Conservation (phyloP, 2,888 invertebrate species). For the Pterostichus niger region DNA sequence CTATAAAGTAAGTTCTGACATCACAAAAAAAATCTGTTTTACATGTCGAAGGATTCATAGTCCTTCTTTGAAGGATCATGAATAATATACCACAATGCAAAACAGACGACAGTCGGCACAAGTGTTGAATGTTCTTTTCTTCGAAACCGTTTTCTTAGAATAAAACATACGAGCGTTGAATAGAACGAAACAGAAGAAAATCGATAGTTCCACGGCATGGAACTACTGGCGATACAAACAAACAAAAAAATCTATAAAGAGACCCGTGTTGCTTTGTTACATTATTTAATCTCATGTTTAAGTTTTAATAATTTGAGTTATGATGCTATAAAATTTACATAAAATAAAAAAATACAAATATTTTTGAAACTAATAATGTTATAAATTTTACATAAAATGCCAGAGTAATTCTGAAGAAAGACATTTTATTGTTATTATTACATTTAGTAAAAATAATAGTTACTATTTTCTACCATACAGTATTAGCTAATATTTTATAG, state of each 20-base stretch:
- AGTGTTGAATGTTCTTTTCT: constrained; percentile 26
- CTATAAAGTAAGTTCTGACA: neutral
- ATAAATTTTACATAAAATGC: too few species aligned
- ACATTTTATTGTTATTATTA: too few species aligned
- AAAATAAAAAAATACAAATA: neutral
- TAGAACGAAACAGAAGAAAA: neutral
- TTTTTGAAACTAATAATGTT: too few species aligned
- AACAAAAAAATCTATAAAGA: constrained; percentile 15
- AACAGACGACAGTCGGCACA: constrained; percentile 15
- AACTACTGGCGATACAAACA: constrained; percentile 7
- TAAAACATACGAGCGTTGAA: constrained; percentile 6
- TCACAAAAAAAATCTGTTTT: constrained; percentile 23
- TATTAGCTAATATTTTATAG: too few species aligned
- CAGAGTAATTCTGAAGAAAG: too few species aligned
- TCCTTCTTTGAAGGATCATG: constrained; percentile 51
- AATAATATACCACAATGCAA: constrained; percentile 48
- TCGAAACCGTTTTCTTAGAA: constrained; percentile 26
- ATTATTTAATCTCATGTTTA: neutral
- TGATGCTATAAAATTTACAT: constrained; percentile 17
- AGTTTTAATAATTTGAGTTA: neutral
- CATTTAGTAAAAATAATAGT: too few species aligned
- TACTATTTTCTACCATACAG: too few species aligned
- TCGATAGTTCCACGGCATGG: neutral
- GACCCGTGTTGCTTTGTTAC: neutral
- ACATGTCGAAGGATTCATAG: constrained; percentile 4